Conservation (phyloP, 1,140 invertebrate genomes). For the Chlorops oryzae region DNA sequence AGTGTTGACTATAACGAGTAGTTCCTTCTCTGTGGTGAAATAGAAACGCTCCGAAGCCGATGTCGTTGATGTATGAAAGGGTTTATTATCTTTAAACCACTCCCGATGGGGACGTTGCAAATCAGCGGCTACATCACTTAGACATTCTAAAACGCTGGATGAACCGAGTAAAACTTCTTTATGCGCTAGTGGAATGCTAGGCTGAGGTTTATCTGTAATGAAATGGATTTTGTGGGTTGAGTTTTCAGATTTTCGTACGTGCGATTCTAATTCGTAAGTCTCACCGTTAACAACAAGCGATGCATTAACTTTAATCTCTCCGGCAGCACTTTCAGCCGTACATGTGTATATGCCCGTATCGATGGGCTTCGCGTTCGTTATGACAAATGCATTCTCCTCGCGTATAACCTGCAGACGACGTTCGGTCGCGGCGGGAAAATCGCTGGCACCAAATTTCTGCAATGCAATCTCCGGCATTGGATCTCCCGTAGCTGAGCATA, state of each 20-base stretch:
- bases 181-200: slow-evolving; percentile 74
- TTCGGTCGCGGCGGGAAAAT: slow-evolving; percentile 91
- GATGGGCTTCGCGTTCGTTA: slow-evolving; percentile 76
- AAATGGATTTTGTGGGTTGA: too few species aligned
- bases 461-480: slow-evolving; percentile 84
- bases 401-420: slow-evolving; percentile 88
- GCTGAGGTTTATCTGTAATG: slow-evolving; percentile 61
- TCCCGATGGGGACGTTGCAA: slow-evolving; percentile 66
- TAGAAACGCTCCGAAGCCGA: slow-evolving; percentile 60
- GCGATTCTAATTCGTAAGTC: too few species aligned
- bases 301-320: slow-evolving; percentile 78
- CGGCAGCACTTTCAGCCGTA: slow-evolving; percentile 84
- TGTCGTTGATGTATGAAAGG: slow-evolving; percentile 56
- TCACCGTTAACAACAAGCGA: slow-evolving; percentile 77
- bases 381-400: slow-evolving; percentile 86
- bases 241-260: too few species aligned
- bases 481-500: slow-evolving; percentile 85
- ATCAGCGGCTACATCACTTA: slow-evolving; percentile 73
- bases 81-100: slow-evolving; percentile 80
- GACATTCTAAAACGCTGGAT: slow-evolving; percentile 80
- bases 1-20: slow-evolving; percentile 80
- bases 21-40: slow-evolving; percentile 77
- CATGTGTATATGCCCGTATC: slow-evolving; percentile 93
- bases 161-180: slow-evolving; percentile 73
- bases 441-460: slow-evolving; percentile 90